Conservation (phyloP, 2,888 invertebrate species). For the Harpalus rubripes region DNA sequence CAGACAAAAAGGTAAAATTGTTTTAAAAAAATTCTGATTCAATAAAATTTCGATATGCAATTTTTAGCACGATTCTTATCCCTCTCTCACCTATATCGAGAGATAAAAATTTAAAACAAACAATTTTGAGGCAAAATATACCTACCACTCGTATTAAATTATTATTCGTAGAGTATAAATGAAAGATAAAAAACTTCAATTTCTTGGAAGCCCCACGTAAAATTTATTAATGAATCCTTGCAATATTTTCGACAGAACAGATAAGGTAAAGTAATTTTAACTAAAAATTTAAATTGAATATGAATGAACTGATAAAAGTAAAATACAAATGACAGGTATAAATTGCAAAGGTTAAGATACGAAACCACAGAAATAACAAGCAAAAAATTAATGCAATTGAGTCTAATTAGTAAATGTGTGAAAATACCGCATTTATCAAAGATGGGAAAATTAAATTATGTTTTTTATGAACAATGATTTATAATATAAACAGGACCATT, state of each 20-base stretch:
- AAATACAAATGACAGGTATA: slow-evolving; percentile 28
- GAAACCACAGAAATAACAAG: not conserved
- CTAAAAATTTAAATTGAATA: not conserved
- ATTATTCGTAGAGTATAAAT: too few species aligned
- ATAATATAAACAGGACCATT: not conserved
- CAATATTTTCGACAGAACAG: slow-evolving; percentile 11
- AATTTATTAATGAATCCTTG: not conserved
- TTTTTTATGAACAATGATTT: not conserved
- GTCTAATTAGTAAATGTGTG: not conserved
- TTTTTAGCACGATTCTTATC: too few species aligned
- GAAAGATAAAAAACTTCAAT: not conserved
- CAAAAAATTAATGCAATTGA: not conserved
- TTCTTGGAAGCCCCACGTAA: slow-evolving; percentile 4
- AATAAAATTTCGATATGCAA: too few species aligned
- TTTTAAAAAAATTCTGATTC: too few species aligned
- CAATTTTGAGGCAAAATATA: too few species aligned
- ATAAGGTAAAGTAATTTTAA: slow-evolving; percentile 14
- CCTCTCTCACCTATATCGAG: too few species aligned
- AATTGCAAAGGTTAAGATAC: slow-evolving; percentile 18
- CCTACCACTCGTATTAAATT: too few species aligned
- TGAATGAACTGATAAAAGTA: slow-evolving; percentile 30
- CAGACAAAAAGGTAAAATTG: too few species aligned
- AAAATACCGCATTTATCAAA: not conserved
- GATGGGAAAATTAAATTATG: not conserved
- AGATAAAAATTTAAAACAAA: too few species aligned